These are phyloP conservation scores for Agrotis segetum DNA, from an alignment of 2,888 invertebrate genomes.

Conservation along the genomic window DNA sequence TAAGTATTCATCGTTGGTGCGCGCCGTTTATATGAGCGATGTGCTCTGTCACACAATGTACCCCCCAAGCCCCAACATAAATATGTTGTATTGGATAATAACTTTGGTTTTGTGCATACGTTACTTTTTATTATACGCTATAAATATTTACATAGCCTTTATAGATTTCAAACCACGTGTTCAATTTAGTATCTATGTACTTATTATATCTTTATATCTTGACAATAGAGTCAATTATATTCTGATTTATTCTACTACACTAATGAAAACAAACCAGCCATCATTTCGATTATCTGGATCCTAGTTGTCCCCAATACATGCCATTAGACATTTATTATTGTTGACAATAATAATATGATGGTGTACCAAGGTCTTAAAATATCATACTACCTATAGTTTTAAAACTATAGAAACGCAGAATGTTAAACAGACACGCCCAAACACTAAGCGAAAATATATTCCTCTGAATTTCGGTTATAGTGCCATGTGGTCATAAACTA, in stretches of 20 bases:
- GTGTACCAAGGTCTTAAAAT: neutral
- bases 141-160: conserved; percentile 42
- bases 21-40: conserved; percentile 75
- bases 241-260: conserved; percentile 40
- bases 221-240: conserved; percentile 41
- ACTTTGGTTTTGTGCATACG: conserved; percentile 36
- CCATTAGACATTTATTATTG: conserved; percentile 1
- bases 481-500: conserved; percentile 50
- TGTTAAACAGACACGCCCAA: conserved; percentile 61
- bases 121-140: conserved; percentile 39
- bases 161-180: conserved; percentile 35
- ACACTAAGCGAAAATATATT: conserved; percentile 58
- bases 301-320: conserved; percentile 20
- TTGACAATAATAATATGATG: neutral
- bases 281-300: conserved; percentile 34
- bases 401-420: conserved; percentile 21
- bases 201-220: conserved; percentile 21
- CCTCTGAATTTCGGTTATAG: conserved; percentile 51
- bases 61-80: conserved; percentile 41
- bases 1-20: conserved; percentile 81
- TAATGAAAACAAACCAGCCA: conserved; percentile 36
- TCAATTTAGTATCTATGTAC: neutral
- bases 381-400: neutral
- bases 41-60: conserved; percentile 70
- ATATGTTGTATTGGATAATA: conserved; percentile 51